Conservation (phyloP, 2,888 invertebrate species). For the Macaria liturata region DNA sequence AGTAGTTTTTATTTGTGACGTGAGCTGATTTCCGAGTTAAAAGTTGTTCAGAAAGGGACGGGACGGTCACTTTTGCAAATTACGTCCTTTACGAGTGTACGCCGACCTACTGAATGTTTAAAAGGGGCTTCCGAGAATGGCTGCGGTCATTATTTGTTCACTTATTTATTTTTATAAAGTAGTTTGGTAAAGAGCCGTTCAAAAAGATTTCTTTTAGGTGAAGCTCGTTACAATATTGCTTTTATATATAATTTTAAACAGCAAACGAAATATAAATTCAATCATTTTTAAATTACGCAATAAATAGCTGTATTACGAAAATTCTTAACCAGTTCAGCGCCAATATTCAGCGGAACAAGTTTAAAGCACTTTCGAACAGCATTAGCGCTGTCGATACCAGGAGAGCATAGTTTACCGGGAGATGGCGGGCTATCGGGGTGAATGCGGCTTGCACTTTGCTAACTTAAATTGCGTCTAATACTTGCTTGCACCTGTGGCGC, state of each 20-base stretch:
- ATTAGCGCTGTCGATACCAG: slow-evolving; percentile 32
- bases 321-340: too few relatives aligned
- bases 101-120: slow-evolving; percentile 15
- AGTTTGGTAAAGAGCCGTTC: slow-evolving; percentile 3
- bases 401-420: slow-evolving; percentile 26
- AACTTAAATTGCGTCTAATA: slow-evolving; percentile 29
- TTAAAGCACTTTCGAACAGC: slow-evolving; percentile 26
- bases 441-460: slow-evolving; percentile 17
- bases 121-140: slow-evolving; percentile 8
- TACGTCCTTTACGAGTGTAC: slow-evolving; percentile 4
- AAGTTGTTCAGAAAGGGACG: slow-evolving; percentile 17
- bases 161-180: slow-evolving; percentile 10
- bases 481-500: slow-evolving; percentile 20
- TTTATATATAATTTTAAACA: too few relatives aligned
- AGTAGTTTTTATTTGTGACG: slow-evolving; percentile 28
- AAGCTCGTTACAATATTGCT: too few relatives aligned
- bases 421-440: slow-evolving; percentile 15
- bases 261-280: too few relatives aligned
- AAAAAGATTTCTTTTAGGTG: not conserved
- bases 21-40: slow-evolving; percentile 25
- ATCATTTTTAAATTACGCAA: too few relatives aligned
- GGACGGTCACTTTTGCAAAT: slow-evolving; percentile 20
- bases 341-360: slow-evolving; percentile 2
- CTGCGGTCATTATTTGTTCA: slow-evolving; percentile 14
- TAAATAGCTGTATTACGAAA: too few relatives aligned